Percentiles rank a stretch among this genome's conserved stretches.
phyloP scores from a whole-genome alignment of 2,113 vertebrate genomes.

The Hippocampus guttulatus region DNA sequence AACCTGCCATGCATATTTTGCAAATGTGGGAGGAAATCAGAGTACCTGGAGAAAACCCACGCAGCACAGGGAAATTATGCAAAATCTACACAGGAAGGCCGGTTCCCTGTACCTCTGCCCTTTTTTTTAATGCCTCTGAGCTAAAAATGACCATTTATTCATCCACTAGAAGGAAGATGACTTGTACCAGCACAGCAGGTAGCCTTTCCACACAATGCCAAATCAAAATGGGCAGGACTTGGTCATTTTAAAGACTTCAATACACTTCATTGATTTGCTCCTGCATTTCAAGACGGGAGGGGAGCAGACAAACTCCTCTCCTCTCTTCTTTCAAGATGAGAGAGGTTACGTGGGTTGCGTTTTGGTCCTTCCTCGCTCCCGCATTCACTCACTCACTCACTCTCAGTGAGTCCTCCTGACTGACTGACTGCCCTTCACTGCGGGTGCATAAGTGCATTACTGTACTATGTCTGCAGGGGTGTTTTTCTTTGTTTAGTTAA shows the following conservation, averaged over 20 bases:
- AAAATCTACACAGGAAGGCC: no score
- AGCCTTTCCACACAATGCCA: slow-evolving; percentile 2
- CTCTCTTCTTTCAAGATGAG: slow-evolving; percentile 15
- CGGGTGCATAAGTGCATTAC: slow-evolving; percentile 16
- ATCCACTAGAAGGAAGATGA: background rate
- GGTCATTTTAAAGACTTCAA: background rate
- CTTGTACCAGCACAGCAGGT: background rate
- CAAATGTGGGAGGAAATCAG: no score
- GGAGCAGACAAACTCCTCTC: slow-evolving; percentile 30
- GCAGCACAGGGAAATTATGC: no score
- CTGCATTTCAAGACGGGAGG: background rate
- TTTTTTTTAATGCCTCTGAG: no score
- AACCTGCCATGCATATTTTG: no score
- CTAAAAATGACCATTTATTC: no score
- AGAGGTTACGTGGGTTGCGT: slow-evolving; percentile 27
- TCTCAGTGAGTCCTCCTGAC: slow-evolving; percentile 23
- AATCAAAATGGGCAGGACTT: slow-evolving; percentile 6
- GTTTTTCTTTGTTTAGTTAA: background rate
- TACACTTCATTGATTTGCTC: background rate
- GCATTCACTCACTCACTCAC: slow-evolving; percentile 28
- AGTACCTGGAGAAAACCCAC: no score
- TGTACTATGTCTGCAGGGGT: background rate
- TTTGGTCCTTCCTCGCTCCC: slow-evolving; percentile 23
- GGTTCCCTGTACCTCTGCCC: no score
- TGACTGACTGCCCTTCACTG: slow-evolving; percentile 25